Conservation (phyloP, 92 coral and sea anemone species). For the Actinostola sp. region DNA sequence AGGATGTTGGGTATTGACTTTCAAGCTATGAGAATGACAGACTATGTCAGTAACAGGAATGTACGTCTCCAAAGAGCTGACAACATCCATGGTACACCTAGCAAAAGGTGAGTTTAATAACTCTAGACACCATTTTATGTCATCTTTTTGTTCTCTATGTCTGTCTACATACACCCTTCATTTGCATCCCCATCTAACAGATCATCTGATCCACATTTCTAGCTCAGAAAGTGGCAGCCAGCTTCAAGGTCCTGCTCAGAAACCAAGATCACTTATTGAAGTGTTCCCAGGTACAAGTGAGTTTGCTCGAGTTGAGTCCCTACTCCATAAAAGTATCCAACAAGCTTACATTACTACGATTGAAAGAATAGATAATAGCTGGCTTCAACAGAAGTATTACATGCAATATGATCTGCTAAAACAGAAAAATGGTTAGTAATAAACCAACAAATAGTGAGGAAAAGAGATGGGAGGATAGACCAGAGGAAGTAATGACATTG, state of each 20-base stretch:
- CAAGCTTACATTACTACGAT: slow-evolving; percentile 39
- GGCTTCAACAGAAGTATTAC: slow-evolving; percentile 75
- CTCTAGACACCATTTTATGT: not conserved
- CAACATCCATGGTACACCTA: not conserved
- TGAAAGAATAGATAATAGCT: slow-evolving; percentile 70
- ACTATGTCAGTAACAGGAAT: not conserved
- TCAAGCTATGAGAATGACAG: slow-evolving; percentile 23
- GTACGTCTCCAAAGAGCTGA: not conserved
- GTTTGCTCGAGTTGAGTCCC: slow-evolving; percentile 56
- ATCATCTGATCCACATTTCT: not conserved
- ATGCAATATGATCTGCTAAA: slow-evolving; percentile 63
- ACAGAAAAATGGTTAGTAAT: slow-evolving; percentile 77
- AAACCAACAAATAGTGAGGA: not conserved
- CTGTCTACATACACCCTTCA: not conserved
- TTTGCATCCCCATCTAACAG: too few species aligned
- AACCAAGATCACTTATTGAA: slow-evolving; percentile 26
- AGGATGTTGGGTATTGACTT: slow-evolving; percentile 22
- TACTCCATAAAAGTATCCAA: slow-evolving; percentile 45
- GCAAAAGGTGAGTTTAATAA: slow-evolving; percentile 11
- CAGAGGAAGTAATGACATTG: too few species aligned
- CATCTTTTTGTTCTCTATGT: not conserved
- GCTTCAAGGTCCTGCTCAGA: not conserved
- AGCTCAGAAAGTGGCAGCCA: not conserved
- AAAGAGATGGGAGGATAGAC: too few species aligned
- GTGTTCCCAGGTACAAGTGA: slow-evolving; percentile 70